Base-by-base conservation (phyloP, 2,888 invertebrate genomes). In the Zhuqinia jingwanae region DNA sequence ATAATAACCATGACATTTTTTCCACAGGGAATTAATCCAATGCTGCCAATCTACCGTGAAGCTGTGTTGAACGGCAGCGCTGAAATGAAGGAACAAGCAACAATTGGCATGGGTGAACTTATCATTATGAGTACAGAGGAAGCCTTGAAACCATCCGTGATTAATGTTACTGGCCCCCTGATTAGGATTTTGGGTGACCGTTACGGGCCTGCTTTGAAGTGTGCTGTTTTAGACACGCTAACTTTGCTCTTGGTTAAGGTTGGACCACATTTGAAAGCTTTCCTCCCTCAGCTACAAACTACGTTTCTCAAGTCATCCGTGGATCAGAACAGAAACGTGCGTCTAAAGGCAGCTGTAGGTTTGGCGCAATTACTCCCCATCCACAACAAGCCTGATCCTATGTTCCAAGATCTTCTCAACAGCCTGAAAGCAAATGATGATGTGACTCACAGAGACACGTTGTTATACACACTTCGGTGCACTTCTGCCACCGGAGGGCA, bases 201-300 rank as follows among this genome's bases (percentile, higher is more conserved):
- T 87, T 99, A 98, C 93, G 96, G 96, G 91, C 95, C 96, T 91
- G 97, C 96, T 91, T 97, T 99, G 0, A 99, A 99, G 93, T 97
- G 98, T 0, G 98, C 99, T 42, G 98, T 99, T 45, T 93, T 99
- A 30, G 98, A 99, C 92, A 98, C 98, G 0, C 93, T 99, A 27
- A 97, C 98, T 0, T 95, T 96, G 88, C 94, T 99, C n/a, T 94
- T 99, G 11, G 95, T 95, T 45, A 99, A 99, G 95, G 98, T 98
- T 88, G 98, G 98, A 63, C 95, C 96, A 50, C 96, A 98, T 95
- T 93, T 99, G 92, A 98, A 98, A 93, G 99, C 99, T 92, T 99
- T 99, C 94, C 94, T 99, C 91, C 99, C 99, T 1, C 99, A 99
- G 93, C 94, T 99, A 53, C 99, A 99, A 94, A 99, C 99, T 1